phyloP scores from a whole-genome alignment of 1,140 invertebrate genomes.

The Heterodera schachtii region DNA sequence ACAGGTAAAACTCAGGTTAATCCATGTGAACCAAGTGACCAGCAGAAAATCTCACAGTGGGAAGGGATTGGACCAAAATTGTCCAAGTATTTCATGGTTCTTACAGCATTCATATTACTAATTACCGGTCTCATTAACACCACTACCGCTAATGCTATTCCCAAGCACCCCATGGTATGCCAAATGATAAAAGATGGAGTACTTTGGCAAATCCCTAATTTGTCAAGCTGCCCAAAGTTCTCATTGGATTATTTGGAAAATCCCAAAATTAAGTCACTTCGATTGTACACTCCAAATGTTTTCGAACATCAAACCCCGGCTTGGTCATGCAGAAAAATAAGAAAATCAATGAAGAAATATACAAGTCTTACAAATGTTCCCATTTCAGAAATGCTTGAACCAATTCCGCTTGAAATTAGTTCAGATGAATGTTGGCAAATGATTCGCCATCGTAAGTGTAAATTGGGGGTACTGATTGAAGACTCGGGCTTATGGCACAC shows the following conservation, averaged over 20 bases:
- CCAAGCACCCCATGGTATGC: slow-evolving; percentile 2
- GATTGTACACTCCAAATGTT: slow-evolving; percentile 1
- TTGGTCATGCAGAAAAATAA: slow-evolving; percentile 10
- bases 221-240: not conserved
- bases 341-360: not conserved
- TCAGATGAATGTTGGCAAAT: not conserved
- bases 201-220: not conserved
- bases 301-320: not conserved
- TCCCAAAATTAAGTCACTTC: not conserved
- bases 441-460: slow-evolving; percentile 1
- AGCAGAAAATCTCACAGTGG: not conserved
- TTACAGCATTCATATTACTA: not conserved
- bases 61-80: not conserved
- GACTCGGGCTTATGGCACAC: slow-evolving; percentile 11
- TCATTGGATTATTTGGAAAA: not conserved
- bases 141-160: not conserved
- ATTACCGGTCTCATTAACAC: not conserved
- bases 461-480: not conserved
- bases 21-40: not conserved
- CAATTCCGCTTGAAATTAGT: not conserved
- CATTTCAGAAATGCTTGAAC: not conserved
- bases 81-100: not conserved
- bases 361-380: not conserved
- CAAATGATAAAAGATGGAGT: slow-evolving; percentile 9
- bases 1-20: not conserved